Evolutionary conservation across 2,113 vertebrate genomes (phyloP), one percentile per base, ranked within the genome.

Genomic region (Neogale vison): DNA sequence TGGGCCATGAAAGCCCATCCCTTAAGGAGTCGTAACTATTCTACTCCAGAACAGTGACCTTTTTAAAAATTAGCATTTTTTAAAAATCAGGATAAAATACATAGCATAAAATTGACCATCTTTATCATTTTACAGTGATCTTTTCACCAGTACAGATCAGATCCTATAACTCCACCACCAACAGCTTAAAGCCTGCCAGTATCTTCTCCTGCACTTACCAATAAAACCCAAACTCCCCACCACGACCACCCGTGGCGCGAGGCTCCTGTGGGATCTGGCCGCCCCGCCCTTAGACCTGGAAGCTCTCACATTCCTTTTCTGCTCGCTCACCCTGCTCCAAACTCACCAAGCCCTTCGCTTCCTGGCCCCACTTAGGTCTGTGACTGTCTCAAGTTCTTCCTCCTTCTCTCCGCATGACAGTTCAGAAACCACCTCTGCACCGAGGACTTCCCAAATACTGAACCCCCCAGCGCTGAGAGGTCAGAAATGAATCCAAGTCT

Each of bases 131-230:
- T n/a, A 42, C 1, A 26, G 81, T 31, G 29, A 90, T 47, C 52
- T 90, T 82, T 83, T 74, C n/a, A 55, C 83, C 90, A 90, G 20
- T 67, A 81, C 42, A 77, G 26, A 63, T 93, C n/a, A 80, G 47
- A 76, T 88, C n/a, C 20, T 42, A 36, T 63, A 71, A 71, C 26
- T 12, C n/a, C 34, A 76, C 6, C 31, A 45, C 9, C 31, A 69
- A 14, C 77, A 67, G 77, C n/a, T 74, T 59, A 31, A 45, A 24
- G 2, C 21, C n/a, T 17, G 13, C 65, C 59, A 61, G 17, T 14
- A 31, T 80, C 69, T 87, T 81, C 80, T 89, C 55, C 0, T 31
- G 50, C 12, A 29, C 52, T 92, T 34, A 63, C 47, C 31, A 74
- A 84, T 45, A 45, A 87, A 91, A 79, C 67, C 63, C 29, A 1